Evolutionary conservation across 92 coral and sea anemone species (phyloP), one percentile per base, ranked within the genome.

Genomic region (Porites cylindrica): DNA sequence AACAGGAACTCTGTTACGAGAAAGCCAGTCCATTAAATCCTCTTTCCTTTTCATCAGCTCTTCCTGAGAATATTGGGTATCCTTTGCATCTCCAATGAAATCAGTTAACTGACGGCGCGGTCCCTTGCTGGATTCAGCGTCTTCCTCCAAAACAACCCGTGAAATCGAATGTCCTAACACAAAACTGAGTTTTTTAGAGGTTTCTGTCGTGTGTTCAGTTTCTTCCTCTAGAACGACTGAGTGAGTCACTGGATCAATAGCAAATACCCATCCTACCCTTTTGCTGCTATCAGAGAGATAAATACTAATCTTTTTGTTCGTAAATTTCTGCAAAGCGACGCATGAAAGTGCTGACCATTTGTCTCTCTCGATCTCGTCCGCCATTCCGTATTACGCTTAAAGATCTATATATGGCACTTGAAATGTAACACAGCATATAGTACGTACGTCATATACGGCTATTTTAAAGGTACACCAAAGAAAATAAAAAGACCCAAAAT

Each of bases 161-260:
- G 66, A 77, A 53, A 92, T 91, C 0, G 96, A 93, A 62, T 94
- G 94, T 13, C 94, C 94, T 83, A 89, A 38, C 7, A 94, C 59
- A 29, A 86, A 82, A 13, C 84, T 43, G 11, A 92, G 72, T 63
- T 70, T 70, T 75, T 20, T 71, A 20, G 85, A 52, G 47, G 13
- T 72, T 38, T 81, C n/a, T 10, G 50, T 66, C 14, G 38, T 62
- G 16, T 73, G 85, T 59, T 88, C 93, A 50, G 52, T 86, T 23
- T 71, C 73, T 81, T 89, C 86, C 3, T 82, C 80, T 14, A 96
- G 50, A 54, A 94, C 96, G 29, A 96, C 77, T 18, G 94, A 87
- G 53, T 82, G 88, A 58, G 99, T 84, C 2, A 96, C 98, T 19
- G 99, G 99, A 88, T 96, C 99, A 62, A 96, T 86, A 72, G 98